Percentiles rank a stretch among this genome's conserved stretches.
Evolutionary conservation across 2,797 vertebrate genomes (phyloP).

Genomic region (Toxotes lorentzi): DNA sequence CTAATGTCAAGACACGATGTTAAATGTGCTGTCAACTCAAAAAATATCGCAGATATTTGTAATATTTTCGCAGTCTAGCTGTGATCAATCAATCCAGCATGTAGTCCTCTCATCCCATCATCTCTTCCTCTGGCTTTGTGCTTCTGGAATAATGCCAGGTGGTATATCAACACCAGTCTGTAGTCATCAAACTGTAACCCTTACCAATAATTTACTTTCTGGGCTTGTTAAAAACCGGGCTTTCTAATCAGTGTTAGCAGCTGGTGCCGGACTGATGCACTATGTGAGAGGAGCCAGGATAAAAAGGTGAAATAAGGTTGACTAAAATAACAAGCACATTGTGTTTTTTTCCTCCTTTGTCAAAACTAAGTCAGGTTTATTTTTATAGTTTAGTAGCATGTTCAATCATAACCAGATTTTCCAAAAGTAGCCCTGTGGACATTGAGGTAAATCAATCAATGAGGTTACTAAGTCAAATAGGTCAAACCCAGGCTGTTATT

Average conservation of each 20-base stretch:
- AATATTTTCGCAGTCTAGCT: conserved; percentile 41
- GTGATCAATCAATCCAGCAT: conserved; percentile 26
- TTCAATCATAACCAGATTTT: background rate
- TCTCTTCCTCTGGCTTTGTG: conserved; percentile 44
- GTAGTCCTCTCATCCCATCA: conserved; percentile 24
- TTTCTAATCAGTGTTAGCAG: conserved; percentile 70
- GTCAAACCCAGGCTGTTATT: background rate
- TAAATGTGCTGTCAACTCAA: conserved; percentile 3
- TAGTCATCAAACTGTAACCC: conserved; percentile 71
- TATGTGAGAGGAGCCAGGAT: conserved; percentile 31
- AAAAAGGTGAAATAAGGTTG: conserved; percentile 20
- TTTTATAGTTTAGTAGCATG: background rate
- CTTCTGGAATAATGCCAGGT: conserved; percentile 57
- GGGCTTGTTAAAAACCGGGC: conserved; percentile 57
- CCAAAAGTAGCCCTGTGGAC: too few relatives aligned
- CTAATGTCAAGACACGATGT: conserved; percentile 6
- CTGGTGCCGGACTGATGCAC: conserved; percentile 41
- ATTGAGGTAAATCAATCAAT: background rate
- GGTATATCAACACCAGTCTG: conserved; percentile 65
- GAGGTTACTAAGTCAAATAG: background rate
- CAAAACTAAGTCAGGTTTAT: background rate
- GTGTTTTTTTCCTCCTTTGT: background rate
- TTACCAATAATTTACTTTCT: conserved; percentile 64
- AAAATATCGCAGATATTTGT: conserved; percentile 15
- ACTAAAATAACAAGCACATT: background rate